phyloP scores from a whole-genome alignment of 2,797 vertebrate genomes.

The Paedocypris micromegethes region DNA sequence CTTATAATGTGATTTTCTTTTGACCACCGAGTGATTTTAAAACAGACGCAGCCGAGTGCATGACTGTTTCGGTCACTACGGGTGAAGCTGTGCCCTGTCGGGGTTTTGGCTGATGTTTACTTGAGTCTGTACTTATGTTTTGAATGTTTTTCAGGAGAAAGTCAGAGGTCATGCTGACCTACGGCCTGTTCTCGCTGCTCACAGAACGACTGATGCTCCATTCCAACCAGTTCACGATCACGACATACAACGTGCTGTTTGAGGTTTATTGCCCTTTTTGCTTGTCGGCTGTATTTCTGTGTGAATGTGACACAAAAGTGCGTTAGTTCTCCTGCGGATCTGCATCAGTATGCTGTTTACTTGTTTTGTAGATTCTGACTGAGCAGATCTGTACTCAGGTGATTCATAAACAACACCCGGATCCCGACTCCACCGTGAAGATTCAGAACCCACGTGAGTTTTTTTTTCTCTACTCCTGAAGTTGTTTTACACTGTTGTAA shows the following conservation, averaged over 20 bases:
- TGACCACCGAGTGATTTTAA: conserved; percentile 32
- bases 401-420: conserved; percentile 96
- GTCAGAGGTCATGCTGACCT: conserved; percentile 92
- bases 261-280: conserved; percentile 69
- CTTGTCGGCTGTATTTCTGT: neutral
- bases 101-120: conserved; percentile 1
- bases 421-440: conserved; percentile 94
- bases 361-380: conserved; percentile 80
- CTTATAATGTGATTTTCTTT: conserved; percentile 7
- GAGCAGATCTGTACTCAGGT: conserved; percentile 98
- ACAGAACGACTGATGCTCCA: conserved; percentile 91
- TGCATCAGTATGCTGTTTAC: neutral
- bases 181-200: conserved; percentile 90
- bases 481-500: too few relatives aligned
- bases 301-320: too few relatives aligned
- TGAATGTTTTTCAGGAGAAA: conserved; percentile 78
- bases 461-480: neutral
- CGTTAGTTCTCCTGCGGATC: neutral
- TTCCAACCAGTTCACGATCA: conserved; percentile 85
- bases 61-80: conserved; percentile 10
- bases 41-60: conserved; percentile 21
- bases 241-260: conserved; percentile 94
- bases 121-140: conserved; percentile 7
- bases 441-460: conserved; percentile 96
- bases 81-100: conserved; percentile 14